phyloP scores from a whole-genome alignment of 2,888 invertebrate species.

The Augiades crinisus region DNA sequence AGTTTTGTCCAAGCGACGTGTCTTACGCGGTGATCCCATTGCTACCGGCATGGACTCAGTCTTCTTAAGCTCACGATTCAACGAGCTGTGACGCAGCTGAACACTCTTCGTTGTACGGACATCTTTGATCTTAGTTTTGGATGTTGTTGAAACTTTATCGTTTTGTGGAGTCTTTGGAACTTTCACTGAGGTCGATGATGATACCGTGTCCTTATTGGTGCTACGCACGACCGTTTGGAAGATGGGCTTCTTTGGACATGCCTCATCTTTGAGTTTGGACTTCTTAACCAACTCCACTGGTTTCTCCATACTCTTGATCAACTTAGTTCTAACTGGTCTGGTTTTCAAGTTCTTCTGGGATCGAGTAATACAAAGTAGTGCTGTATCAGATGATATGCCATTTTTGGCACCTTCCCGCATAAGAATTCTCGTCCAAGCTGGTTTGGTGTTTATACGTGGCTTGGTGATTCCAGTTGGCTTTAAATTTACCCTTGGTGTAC shows the following conservation, averaged over 20 bases:
- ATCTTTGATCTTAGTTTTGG: conserved; percentile 54
- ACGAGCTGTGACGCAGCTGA: conserved; percentile 66
- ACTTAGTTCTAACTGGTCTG: conserved; percentile 58
- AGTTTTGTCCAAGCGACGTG: conserved; percentile 68
- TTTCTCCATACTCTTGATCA: conserved; percentile 65
- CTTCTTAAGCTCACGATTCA: conserved; percentile 64
- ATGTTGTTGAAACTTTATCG: conserved; percentile 57
- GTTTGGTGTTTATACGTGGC: conserved; percentile 45
- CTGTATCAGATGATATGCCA: conserved; percentile 49
- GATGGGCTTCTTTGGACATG: conserved; percentile 58
- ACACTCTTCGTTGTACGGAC: conserved; percentile 59
- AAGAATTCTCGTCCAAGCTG: conserved; percentile 62
- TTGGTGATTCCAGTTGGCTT: conserved; percentile 51
- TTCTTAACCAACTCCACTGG: conserved; percentile 54
- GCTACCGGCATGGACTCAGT: conserved; percentile 60
- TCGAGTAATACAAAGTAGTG: conserved; percentile 58
- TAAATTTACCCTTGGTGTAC: conserved; percentile 51
- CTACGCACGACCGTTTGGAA: conserved; percentile 73
- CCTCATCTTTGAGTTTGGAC: conserved; percentile 54
- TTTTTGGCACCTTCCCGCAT: conserved; percentile 54
- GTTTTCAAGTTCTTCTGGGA: conserved; percentile 62
- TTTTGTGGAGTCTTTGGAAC: conserved; percentile 47
- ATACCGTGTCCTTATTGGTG: conserved; percentile 55
- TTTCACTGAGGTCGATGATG: conserved; percentile 55
- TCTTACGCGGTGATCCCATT: conserved; percentile 70